phyloP scores from a whole-genome alignment of 2,113 vertebrate species.

The Theristicus caerulescens region DNA sequence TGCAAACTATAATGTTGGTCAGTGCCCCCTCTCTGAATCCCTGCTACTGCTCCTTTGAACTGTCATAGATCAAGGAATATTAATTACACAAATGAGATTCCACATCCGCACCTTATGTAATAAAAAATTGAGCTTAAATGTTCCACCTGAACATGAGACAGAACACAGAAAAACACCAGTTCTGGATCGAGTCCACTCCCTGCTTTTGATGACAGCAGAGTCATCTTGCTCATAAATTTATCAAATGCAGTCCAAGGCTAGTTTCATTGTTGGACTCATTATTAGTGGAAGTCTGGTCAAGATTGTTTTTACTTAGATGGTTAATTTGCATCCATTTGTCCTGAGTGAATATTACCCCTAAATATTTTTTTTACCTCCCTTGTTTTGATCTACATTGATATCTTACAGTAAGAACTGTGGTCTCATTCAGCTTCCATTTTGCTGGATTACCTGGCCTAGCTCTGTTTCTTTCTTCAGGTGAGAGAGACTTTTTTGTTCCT shows the following conservation, averaged over 20 bases:
- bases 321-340: neutral
- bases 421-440: neutral
- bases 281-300: neutral
- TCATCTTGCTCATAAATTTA: neutral
- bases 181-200: neutral
- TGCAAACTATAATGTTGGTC: neutral
- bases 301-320: neutral
- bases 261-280: neutral
- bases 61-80: neutral
- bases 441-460: neutral
- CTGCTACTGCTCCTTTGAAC: neutral
- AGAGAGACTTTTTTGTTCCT: neutral
- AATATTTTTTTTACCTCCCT: neutral
- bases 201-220: neutral
- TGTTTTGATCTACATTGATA: neutral
- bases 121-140: neutral
- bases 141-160: neutral
- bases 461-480: neutral
- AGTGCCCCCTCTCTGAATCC: neutral
- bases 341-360: neutral
- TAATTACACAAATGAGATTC: neutral
- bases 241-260: accelerated
- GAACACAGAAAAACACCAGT: neutral
- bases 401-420: neutral
- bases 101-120: neutral